These are phyloP conservation scores for Aramus guarauna DNA, from an alignment of 2,113 vertebrate species.

Conservation along the genomic window DNA sequence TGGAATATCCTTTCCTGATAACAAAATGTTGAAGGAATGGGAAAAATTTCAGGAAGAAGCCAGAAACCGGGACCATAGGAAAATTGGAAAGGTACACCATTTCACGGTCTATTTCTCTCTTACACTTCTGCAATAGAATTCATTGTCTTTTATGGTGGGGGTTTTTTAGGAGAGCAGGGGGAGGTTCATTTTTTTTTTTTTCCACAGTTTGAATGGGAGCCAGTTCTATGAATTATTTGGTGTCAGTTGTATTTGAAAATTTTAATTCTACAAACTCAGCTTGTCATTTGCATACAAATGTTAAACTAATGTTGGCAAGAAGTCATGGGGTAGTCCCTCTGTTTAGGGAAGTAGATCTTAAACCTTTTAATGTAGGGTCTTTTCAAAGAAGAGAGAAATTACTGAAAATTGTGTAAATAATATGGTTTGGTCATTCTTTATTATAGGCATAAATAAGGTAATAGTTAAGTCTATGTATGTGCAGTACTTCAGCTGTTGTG, in stretches of 20 bases:
- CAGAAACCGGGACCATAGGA: constrained; percentile 75
- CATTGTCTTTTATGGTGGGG: neutral
- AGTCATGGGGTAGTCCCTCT: neutral
- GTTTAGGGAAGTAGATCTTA: neutral
- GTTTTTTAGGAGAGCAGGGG: too few relatives aligned
- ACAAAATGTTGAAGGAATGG: constrained; percentile 77
- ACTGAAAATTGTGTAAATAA: neutral
- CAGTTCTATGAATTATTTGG: neutral
- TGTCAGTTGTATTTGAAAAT: neutral
- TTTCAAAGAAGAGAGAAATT: neutral
- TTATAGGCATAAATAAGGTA: neutral
- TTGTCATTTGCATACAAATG: neutral
- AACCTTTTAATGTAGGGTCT: neutral
- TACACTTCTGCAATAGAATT: neutral
- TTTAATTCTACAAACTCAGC: neutral
- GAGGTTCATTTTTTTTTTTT: neutral
- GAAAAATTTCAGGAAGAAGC: constrained; percentile 78
- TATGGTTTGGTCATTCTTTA: neutral
- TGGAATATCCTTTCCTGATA: constrained; percentile 80
- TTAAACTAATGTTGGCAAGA: neutral
- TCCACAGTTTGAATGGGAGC: neutral
- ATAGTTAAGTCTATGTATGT: neutral
- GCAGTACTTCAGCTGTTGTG: neutral
- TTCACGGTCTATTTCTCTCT: neutral
- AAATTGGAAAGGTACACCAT: constrained; percentile 71